phyloP scores from a whole-genome alignment of 1,140 invertebrate genomes.

The Pogonus chalceus region DNA sequence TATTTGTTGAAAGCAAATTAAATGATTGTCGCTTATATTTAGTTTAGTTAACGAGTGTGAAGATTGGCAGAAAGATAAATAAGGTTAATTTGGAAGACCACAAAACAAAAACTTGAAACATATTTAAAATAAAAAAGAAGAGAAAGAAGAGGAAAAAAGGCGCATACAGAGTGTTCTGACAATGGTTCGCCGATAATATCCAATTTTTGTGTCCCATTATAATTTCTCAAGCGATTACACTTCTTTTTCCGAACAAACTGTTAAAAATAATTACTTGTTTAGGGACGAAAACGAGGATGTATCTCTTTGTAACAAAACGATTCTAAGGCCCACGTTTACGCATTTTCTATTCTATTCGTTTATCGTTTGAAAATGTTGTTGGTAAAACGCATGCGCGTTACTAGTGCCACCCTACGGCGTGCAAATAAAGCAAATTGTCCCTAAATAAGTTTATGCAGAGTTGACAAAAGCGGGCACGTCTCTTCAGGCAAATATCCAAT shows the following conservation, averaged over 20 bases:
- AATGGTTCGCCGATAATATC: conserved; percentile 19
- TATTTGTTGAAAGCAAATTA: no score
- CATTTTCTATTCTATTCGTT: neutral
- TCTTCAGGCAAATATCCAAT: conserved; percentile 22
- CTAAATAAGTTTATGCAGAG: conserved; percentile 13
- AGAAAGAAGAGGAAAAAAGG: no score
- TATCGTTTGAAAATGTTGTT: neutral
- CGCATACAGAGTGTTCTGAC: no score
- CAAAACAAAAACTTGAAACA: conserved; percentile 14
- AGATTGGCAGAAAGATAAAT: no score
- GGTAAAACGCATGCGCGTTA: neutral
- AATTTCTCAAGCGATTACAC: conserved; percentile 22
- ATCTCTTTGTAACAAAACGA: conserved; percentile 12
- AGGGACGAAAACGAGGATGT: conserved; percentile 17
- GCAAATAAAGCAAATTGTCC: conserved; percentile 13
- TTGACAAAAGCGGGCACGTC: conserved; percentile 16
- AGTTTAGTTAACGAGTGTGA: no score
- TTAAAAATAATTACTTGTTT: conserved; percentile 18
- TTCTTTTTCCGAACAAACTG: conserved; percentile 11
- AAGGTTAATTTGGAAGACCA: no score
- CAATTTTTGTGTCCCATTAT: conserved; percentile 24
- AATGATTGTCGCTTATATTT: no score
- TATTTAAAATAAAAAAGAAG: conserved; percentile 10
- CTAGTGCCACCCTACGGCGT: neutral
- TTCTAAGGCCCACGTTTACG: conserved; percentile 10